These are phyloP conservation scores for Eurytoma californica DNA, from an alignment of 2,888 invertebrate species.

Conservation along the genomic window DNA sequence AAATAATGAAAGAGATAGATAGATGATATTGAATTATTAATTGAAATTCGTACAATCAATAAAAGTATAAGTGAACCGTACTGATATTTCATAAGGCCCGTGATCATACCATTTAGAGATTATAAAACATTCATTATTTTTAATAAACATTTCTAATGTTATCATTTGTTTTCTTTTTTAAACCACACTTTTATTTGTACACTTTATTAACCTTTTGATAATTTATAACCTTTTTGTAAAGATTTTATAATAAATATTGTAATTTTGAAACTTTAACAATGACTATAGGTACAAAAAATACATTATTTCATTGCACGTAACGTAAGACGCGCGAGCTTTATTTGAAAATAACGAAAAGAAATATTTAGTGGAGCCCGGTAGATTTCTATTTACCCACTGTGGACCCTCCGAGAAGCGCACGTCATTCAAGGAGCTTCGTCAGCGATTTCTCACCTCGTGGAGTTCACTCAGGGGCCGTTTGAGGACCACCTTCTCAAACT, in stretches of 20 bases:
- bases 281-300: not conserved
- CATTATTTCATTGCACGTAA: not conserved
- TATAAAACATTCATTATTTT: not conserved
- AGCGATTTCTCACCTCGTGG: conserved; percentile 5
- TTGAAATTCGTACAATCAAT: not conserved
- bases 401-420: not conserved
- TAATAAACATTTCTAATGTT: not conserved
- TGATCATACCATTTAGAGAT: not conserved
- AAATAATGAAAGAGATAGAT: too few species aligned
- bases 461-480: conserved; percentile 1
- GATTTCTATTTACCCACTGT: not conserved
- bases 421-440: not conserved
- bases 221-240: too few species aligned
- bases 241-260: not conserved
- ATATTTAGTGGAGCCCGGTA: conserved; percentile 2
- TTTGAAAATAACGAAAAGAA: not conserved
- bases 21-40: too few species aligned
- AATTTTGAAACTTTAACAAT: not conserved
- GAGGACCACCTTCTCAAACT: conserved; percentile 22
- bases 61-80: not conserved
- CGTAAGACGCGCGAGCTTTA: not conserved
- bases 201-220: not conserved
- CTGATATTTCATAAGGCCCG: not conserved
- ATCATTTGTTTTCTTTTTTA: not conserved
- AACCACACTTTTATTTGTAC: not conserved